Conservation (phyloP, 2,888 invertebrate species). For the Ligdia adustata region DNA sequence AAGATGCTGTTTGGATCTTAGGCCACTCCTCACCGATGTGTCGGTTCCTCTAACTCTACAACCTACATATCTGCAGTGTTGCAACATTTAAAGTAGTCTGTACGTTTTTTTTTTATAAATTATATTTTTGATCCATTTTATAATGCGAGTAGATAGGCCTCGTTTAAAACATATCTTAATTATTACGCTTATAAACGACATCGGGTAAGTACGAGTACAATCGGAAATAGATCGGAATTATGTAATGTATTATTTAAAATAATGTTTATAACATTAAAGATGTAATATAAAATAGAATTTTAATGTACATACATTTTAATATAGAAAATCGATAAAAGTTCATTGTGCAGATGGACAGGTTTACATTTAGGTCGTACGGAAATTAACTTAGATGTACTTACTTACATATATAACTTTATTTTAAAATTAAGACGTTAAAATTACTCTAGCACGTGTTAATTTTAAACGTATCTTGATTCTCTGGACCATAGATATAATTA, state of each 20-base stretch:
- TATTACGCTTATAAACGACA: slow-evolving; percentile 64
- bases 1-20: not conserved
- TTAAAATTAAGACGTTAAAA: slow-evolving; percentile 67
- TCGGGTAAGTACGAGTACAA: slow-evolving; percentile 63
- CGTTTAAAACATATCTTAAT: slow-evolving; percentile 62
- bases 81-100: slow-evolving; percentile 42
- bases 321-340: slow-evolving; percentile 58
- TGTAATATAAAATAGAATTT: slow-evolving; percentile 72
- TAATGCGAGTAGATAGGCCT: slow-evolving; percentile 66
- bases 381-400: slow-evolving; percentile 44
- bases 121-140: slow-evolving; percentile 75
- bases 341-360: slow-evolving; percentile 52
- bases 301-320: slow-evolving; percentile 65
- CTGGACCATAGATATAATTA: slow-evolving; percentile 56
- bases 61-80: slow-evolving; percentile 21
- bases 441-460: slow-evolving; percentile 55
- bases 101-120: slow-evolving; percentile 59
- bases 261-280: slow-evolving; percentile 64
- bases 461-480: slow-evolving; percentile 44
- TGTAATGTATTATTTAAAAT: slow-evolving; percentile 71
- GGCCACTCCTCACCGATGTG: not conserved
- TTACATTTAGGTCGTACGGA: slow-evolving; percentile 39
- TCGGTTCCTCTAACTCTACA: slow-evolving; percentile 23
- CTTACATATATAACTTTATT: slow-evolving; percentile 42
- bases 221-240: slow-evolving; percentile 59